Conservation (phyloP, 2,888 invertebrate species). For the Euplexia lucipara region DNA sequence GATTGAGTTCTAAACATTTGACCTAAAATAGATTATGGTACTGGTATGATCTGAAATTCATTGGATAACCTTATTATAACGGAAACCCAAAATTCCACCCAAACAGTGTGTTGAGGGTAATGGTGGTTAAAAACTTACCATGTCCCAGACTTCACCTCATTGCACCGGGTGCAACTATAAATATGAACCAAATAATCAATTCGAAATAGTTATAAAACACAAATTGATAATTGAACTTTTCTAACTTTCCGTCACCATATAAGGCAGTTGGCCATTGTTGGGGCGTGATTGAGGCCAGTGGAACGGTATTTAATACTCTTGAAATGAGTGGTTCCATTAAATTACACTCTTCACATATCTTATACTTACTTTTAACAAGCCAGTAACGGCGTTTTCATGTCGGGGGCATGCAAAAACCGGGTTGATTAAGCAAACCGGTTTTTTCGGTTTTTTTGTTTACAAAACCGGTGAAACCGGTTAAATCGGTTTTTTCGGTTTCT, state of each 20-base stretch:
- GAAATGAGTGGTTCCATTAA: slow-evolving; percentile 61
- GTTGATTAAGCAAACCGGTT: no score
- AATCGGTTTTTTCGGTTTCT: no score
- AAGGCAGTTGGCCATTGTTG: slow-evolving; percentile 54
- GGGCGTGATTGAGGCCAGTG: slow-evolving; percentile 68
- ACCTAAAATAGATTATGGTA: no score
- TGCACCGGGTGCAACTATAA: background rate
- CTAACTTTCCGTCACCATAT: slow-evolving; percentile 60
- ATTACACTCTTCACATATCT: slow-evolving; percentile 54
- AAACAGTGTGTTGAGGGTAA: no score
- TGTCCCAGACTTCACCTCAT: no score
- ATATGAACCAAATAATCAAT: slow-evolving; percentile 32
- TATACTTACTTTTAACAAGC: slow-evolving; percentile 18
- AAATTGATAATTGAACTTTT: slow-evolving; percentile 66
- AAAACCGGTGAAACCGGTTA: no score
- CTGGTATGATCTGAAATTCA: no score
- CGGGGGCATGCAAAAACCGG: slow-evolving; percentile 17
- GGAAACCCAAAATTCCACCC: no score
- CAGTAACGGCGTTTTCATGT: slow-evolving; percentile 46
- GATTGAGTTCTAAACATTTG: no score
- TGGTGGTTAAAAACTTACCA: no score
- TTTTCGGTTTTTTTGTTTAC: no score
- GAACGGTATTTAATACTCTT: slow-evolving; percentile 64
- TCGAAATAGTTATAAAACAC: slow-evolving; percentile 52
- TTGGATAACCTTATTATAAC: no score